These are phyloP conservation scores for Drosophila rellima DNA, from an alignment of 2,888 invertebrate species.

Conservation along the genomic window DNA sequence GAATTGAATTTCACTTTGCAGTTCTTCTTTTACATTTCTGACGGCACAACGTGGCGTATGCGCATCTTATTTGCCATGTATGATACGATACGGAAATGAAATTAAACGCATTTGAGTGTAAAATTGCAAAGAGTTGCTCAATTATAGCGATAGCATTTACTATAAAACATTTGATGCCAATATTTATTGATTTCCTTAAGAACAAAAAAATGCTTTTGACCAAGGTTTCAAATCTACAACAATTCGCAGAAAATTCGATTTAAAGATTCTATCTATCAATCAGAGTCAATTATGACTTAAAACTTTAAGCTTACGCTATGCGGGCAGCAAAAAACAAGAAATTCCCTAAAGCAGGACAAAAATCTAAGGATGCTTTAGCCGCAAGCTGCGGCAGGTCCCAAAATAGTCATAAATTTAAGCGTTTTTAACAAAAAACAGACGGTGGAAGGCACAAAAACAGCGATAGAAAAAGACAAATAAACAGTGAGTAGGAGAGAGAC, in stretches of 20 bases:
- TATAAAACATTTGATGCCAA: too few species aligned
- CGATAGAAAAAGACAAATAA: conserved; percentile 26
- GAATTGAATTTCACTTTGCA: conserved; percentile 68
- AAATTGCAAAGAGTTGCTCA: conserved; percentile 60
- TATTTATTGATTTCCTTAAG: too few species aligned
- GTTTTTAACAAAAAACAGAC: conserved; percentile 70
- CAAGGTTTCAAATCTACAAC: too few species aligned
- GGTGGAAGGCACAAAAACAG: conserved; percentile 35
- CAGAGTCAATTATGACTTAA: conserved; percentile 49
- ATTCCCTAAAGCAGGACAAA: conserved; percentile 37
- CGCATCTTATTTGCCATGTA: conserved; percentile 69
- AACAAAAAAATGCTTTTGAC: too few species aligned
- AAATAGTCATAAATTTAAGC: conserved; percentile 79
- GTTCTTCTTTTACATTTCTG: conserved; percentile 34
- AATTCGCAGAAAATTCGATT: too few species aligned
- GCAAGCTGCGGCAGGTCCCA: conserved; percentile 68
- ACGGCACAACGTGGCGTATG: conserved; percentile 60
- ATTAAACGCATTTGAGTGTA: conserved; percentile 67
- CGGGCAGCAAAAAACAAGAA: conserved; percentile 19
- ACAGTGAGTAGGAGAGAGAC: conserved; percentile 3
- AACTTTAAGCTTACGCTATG: conserved; percentile 43
- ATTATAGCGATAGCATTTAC: conserved; percentile 22
- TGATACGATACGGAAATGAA: conserved; percentile 53
- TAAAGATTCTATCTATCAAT: neutral
- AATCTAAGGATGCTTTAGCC: conserved; percentile 59